Evolutionary conservation across 2,888 invertebrate genomes (phyloP).

Genomic region (Phortica magna): DNA sequence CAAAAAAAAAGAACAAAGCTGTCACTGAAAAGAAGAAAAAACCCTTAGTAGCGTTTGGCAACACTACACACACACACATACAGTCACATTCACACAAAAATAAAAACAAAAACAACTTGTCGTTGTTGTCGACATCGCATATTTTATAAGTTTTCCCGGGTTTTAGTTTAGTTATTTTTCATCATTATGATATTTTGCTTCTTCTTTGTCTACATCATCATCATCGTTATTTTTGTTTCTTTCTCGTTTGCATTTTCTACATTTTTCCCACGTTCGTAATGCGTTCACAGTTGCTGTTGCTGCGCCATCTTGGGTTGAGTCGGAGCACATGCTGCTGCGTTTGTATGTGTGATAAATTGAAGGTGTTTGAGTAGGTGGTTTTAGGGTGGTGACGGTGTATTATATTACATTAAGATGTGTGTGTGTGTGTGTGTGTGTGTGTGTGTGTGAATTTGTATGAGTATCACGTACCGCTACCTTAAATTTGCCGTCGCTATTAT

Average conservation of each 20-base stretch:
- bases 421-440: not conserved
- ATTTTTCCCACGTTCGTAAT: slow-evolving; percentile 58
- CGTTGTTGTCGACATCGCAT: slow-evolving; percentile 43
- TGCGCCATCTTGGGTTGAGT: slow-evolving; percentile 22
- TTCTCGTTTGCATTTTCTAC: slow-evolving; percentile 54
- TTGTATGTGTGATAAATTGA: slow-evolving; percentile 2
- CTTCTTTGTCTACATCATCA: slow-evolving; percentile 30
- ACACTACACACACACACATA: not conserved
- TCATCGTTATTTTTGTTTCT: slow-evolving; percentile 26
- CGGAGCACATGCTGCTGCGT: not conserved
- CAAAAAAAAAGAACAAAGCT: not conserved
- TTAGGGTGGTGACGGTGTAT: not conserved
- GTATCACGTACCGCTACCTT: not conserved
- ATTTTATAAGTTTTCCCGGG: slow-evolving; percentile 55
- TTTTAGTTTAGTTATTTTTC: slow-evolving; percentile 60
- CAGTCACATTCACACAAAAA: not conserved
- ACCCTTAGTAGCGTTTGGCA: slow-evolving; percentile 19
- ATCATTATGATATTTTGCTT: slow-evolving; percentile 39
- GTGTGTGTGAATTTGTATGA: not conserved
- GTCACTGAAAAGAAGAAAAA: not conserved
- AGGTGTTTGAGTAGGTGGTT: not conserved
- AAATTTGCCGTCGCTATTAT: no score
- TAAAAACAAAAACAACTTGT: not conserved
- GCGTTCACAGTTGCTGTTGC: slow-evolving; percentile 28
- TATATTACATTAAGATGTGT: not conserved